These are phyloP conservation scores for Saturnia japonica DNA, from an alignment of 2,888 invertebrate genomes.

Conservation along the genomic window DNA sequence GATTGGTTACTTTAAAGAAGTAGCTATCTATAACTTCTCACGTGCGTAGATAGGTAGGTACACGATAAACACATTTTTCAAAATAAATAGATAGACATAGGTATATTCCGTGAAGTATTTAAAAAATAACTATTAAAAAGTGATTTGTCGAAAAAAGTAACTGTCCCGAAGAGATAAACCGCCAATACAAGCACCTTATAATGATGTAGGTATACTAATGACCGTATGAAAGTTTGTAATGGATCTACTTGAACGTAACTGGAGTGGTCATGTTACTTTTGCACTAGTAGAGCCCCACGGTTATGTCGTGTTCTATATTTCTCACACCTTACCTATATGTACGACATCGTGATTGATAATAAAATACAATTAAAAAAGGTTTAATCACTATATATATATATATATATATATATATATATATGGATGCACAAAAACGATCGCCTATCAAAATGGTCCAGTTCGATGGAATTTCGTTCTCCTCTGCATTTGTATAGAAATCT, in stretches of 20 bases:
- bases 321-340: not conserved
- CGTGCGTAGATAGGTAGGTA: too few relatives aligned
- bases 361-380: not conserved
- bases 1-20: too few relatives aligned
- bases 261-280: conserved; percentile 7
- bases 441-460: not conserved
- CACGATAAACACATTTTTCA: too few relatives aligned
- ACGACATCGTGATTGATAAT: too few relatives aligned
- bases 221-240: conserved; percentile 29
- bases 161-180: not conserved
- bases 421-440: not conserved
- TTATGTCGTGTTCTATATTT: not conserved
- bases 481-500: not conserved
- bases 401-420: not conserved
- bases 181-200: conserved; percentile 25
- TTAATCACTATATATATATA: not conserved
- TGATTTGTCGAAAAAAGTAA: conserved; percentile 3
- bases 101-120: not conserved
- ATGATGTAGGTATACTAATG: conserved; percentile 49
- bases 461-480: not conserved
- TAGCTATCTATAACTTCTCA: too few relatives aligned
- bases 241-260: conserved; percentile 1
- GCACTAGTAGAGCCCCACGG: not conserved
- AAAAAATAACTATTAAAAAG: not conserved
- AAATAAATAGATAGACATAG: not conserved